Conservation (phyloP, 1,140 invertebrate genomes). For the Bombus pascuorum region DNA sequence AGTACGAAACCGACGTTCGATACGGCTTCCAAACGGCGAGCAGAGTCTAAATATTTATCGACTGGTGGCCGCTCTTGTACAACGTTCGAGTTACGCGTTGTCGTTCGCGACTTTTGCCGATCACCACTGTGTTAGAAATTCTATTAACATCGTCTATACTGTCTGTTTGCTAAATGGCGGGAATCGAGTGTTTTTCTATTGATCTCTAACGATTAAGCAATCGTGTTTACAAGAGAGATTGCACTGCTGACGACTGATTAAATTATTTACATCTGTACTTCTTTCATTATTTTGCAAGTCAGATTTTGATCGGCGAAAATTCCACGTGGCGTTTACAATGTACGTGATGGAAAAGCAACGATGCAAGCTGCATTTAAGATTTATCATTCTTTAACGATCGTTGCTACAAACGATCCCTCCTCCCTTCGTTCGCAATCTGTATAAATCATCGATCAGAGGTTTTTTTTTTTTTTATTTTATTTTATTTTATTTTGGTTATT, state of each 20-base stretch:
- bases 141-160: not conserved
- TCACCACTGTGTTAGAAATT: not conserved
- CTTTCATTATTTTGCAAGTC: not conserved
- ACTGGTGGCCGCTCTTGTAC: not conserved
- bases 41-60: not conserved
- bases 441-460: slow-evolving; percentile 41
- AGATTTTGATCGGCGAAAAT: slow-evolving; percentile 43
- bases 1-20: not conserved
- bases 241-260: too few species aligned
- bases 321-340: not conserved
- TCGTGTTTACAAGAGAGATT: not conserved
- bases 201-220: accelerated
- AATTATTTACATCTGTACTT: too few species aligned
- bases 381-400: slow-evolving; percentile 47
- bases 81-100: not conserved
- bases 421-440: slow-evolving; percentile 18
- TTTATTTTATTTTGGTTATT: too few species aligned
- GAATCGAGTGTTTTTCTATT: too few species aligned
- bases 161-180: not conserved
- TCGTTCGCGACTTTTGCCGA: too few species aligned
- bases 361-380: slow-evolving; percentile 49
- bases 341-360: not conserved
- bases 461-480: too few species aligned
- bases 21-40: not conserved
- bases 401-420: slow-evolving; percentile 30